These are phyloP conservation scores for Listrodromus nycthemerus DNA, from an alignment of 2,888 invertebrate genomes.

Conservation along the genomic window DNA sequence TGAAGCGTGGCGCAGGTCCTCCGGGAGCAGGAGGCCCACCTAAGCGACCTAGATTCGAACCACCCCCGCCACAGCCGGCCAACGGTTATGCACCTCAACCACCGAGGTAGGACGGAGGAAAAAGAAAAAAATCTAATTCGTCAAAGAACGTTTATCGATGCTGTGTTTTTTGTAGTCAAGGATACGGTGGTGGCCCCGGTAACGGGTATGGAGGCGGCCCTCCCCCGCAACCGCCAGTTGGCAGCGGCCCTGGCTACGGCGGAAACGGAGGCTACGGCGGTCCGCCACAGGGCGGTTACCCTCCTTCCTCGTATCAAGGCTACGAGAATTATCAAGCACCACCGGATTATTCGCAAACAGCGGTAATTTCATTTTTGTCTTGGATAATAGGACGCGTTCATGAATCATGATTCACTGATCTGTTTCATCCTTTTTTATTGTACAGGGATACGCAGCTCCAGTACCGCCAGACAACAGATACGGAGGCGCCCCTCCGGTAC, in stretches of 20 bases:
- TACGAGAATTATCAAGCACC: constrained; percentile 83
- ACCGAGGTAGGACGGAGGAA: constrained; percentile 66
- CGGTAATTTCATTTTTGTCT: constrained; percentile 74
- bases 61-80: constrained; percentile 79
- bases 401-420: not conserved
- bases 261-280: constrained; percentile 77
- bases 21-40: constrained; percentile 87
- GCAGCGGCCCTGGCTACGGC: constrained; percentile 67
- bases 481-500: constrained; percentile 79
- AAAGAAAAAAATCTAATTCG: not conserved
- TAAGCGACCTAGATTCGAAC: constrained; percentile 85
- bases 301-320: constrained; percentile 80
- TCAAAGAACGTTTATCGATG: not conserved
- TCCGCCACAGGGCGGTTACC: constrained; percentile 79
- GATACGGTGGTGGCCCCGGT: constrained; percentile 79
- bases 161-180: constrained; percentile 74
- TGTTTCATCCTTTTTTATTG: not conserved
- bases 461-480: constrained; percentile 81
- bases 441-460: constrained; percentile 81
- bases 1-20: constrained; percentile 85
- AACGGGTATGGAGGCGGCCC: constrained; percentile 79
- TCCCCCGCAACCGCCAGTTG: constrained; percentile 77
- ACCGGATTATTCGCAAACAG: constrained; percentile 81
- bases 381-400: not conserved
- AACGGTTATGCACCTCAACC: constrained; percentile 81